phyloP scores from a whole-genome alignment of 2,888 invertebrate genomes.

The Nomada fabriciana region DNA sequence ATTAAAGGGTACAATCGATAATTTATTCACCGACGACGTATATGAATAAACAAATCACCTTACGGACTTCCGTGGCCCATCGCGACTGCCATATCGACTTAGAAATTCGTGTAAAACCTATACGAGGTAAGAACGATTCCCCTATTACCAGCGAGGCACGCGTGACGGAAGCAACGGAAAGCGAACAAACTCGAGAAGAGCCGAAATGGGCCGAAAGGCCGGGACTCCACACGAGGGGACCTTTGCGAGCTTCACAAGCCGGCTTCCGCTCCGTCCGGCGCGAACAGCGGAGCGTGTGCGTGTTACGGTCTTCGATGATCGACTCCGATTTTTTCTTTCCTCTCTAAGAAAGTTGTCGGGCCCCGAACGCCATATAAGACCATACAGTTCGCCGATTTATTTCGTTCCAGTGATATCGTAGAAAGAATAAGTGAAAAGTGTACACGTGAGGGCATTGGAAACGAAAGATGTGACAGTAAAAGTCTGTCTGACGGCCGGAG shows the following conservation, averaged over 20 bases:
- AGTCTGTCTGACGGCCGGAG: conserved; percentile 33
- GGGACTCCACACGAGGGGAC: conserved; percentile 64
- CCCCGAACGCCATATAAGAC: neutral
- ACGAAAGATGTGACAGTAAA: conserved; percentile 63
- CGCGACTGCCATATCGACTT: no score
- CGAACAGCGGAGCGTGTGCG: conserved; percentile 45
- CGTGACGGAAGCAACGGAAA: conserved; percentile 5
- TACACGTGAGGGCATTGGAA: conserved; percentile 25
- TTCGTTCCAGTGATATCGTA: neutral
- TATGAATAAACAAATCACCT: no score
- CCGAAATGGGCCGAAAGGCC: conserved; percentile 71
- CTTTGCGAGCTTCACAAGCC: conserved; percentile 59
- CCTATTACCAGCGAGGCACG: conserved; percentile 53
- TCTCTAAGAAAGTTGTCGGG: neutral
- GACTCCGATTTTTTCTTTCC: neutral
- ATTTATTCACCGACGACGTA: no score
- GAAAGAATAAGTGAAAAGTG: conserved; percentile 18
- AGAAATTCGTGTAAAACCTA: conserved; percentile 7
- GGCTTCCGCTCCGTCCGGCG: conserved; percentile 70
- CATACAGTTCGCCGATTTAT: neutral
- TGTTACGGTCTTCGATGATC: conserved; percentile 14
- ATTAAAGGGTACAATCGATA: no score
- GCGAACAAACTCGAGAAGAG: conserved; percentile 68
- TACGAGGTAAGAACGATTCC: conserved; percentile 50
- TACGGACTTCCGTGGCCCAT: no score